These are phyloP conservation scores for Rotaria magnacalcarata DNA, from an alignment of 2,888 invertebrate species.

Conservation along the genomic window DNA sequence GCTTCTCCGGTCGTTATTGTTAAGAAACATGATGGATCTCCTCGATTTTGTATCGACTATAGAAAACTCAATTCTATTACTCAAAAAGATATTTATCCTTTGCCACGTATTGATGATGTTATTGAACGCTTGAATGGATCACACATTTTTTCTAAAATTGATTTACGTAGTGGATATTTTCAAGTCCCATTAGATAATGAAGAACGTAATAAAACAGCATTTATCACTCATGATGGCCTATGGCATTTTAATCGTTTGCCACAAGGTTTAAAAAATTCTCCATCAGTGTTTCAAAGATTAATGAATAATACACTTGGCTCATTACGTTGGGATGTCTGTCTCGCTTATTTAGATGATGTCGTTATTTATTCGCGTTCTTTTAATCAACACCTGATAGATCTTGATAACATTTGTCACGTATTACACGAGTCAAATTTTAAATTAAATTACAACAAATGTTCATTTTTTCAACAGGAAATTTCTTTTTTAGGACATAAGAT, in stretches of 20 bases:
- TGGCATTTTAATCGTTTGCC: slow-evolving; percentile 8
- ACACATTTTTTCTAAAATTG: too few species aligned
- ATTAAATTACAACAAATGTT: not conserved
- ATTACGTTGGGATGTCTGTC: not conserved
- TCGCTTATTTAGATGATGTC: not conserved
- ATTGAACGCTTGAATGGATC: too few species aligned
- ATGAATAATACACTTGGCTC: not conserved
- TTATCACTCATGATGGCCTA: not conserved
- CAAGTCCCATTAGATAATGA: not conserved
- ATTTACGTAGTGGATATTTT: too few species aligned
- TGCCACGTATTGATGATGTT: not conserved
- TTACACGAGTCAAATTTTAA: not conserved
- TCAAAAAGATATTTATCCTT: not conserved
- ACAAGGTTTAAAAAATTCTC: slow-evolving; percentile 14
- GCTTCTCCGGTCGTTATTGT: not conserved
- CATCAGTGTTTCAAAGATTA: not conserved
- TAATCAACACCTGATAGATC: not conserved
- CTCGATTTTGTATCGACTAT: not conserved
- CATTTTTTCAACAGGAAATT: not conserved
- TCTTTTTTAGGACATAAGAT: not conserved
- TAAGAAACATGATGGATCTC: not conserved
- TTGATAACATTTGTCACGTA: not conserved
- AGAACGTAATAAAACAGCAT: not conserved
- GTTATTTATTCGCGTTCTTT: not conserved
- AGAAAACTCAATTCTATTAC: not conserved